Conservation (phyloP, 2,888 invertebrate genomes). For the Lordiphosa andalusiaca region DNA sequence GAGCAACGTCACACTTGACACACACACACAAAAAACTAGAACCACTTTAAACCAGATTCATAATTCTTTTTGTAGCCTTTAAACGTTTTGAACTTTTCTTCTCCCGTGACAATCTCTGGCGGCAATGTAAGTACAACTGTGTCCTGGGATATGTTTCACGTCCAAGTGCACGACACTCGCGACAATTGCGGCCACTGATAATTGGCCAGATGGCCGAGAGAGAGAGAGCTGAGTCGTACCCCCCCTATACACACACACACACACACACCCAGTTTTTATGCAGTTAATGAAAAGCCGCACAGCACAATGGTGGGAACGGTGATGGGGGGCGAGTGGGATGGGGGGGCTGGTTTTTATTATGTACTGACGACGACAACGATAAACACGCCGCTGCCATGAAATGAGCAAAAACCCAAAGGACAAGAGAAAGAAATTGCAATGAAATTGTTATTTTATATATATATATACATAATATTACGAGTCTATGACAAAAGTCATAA, state of each 20-base stretch:
- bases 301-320: background rate
- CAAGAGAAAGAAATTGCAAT: conserved; percentile 28
- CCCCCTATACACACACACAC: no score
- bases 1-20: no score
- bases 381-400: no score
- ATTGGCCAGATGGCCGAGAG: conserved; percentile 11
- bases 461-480: no score
- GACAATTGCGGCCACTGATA: conserved; percentile 5
- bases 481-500: conserved; percentile 10
- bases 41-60: no score
- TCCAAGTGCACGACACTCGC: background rate
- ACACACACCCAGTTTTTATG: conserved; percentile 1
- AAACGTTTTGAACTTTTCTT: conserved; percentile 1
- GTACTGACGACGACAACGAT: no score
- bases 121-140: conserved; percentile 9
- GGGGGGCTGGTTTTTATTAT: no score
- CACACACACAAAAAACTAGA: no score
- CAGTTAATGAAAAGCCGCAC: conserved; percentile 4
- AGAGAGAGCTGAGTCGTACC: background rate
- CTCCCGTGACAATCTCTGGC: conserved; percentile 9
- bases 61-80: no score
- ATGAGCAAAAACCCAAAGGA: background rate
- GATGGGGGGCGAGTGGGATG: background rate
- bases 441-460: conserved; percentile 44
- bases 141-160: conserved; percentile 1